Evolutionary conservation across 2,797 vertebrate species (phyloP).

Genomic region (Trichosurus vulpecula): DNA sequence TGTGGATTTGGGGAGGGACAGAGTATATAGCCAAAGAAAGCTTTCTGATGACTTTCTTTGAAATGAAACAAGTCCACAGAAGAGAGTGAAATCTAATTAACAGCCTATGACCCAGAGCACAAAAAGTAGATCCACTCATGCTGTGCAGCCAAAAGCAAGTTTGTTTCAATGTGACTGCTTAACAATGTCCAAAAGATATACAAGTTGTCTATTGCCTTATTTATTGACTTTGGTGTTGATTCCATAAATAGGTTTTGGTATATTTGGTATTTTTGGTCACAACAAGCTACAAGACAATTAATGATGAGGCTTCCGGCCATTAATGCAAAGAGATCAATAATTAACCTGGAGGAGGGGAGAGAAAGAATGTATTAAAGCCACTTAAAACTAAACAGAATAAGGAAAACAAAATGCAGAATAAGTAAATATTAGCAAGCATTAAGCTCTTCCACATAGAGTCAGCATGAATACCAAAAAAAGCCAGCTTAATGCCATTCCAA

Average conservation of each 20-base stretch:
- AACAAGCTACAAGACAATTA: constrained; percentile 76
- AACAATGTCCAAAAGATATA: constrained; percentile 67
- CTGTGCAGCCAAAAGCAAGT: constrained; percentile 28
- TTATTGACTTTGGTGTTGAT: constrained; percentile 70
- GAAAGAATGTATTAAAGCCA: constrained; percentile 57
- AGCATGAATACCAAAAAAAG: constrained; percentile 17
- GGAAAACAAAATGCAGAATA: constrained; percentile 13
- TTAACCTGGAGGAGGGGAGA: constrained; percentile 64
- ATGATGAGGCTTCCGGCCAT: constrained; percentile 67
- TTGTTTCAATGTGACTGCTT: constrained; percentile 59
- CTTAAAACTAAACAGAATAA: constrained; percentile 24
- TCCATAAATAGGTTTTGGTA: constrained; percentile 62
- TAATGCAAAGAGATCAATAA: constrained; percentile 59
- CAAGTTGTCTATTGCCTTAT: constrained; percentile 40
- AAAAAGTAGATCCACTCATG: not conserved
- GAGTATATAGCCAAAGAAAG: not conserved
- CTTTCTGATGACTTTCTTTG: not conserved
- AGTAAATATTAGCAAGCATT: constrained; percentile 45
- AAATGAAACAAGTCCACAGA: constrained; percentile 5
- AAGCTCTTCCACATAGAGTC: constrained; percentile 43
- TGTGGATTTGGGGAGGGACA: not conserved
- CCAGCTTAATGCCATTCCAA: not conserved
- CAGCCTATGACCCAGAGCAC: not conserved
- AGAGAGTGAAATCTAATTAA: constrained; percentile 5
- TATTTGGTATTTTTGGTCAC: constrained; percentile 63